Evolutionary conservation across 2,113 vertebrate species (phyloP).

Genomic region (Mandrillus leucophaeus): DNA sequence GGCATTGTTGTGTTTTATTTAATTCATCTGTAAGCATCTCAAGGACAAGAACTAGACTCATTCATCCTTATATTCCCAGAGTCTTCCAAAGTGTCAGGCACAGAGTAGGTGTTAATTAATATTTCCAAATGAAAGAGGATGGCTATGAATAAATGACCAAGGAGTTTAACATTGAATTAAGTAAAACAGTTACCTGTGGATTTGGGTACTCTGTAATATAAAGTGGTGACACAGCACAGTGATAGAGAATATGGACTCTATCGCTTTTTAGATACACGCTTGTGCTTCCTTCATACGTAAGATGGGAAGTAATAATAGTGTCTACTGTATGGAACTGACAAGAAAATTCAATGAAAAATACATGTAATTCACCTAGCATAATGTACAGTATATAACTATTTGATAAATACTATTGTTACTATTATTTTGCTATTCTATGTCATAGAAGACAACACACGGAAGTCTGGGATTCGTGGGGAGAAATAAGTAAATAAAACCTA

Average conservation of each 20-base stretch:
- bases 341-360: neutral
- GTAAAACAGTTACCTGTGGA: neutral
- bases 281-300: neutral
- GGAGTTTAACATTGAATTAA: neutral
- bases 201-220: neutral
- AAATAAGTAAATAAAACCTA: neutral
- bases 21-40: neutral
- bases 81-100: neutral
- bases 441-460: neutral
- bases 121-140: neutral
- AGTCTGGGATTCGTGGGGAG: neutral
- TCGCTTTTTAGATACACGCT: neutral
- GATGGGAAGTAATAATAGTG: neutral
- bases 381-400: accelerated
- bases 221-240: neutral
- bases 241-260: neutral
- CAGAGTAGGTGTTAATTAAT: neutral
- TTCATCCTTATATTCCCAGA: neutral
- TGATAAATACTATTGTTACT: neutral
- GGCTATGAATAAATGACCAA: neutral
- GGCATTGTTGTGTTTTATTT: neutral
- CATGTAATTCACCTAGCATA: neutral
- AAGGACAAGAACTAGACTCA: neutral
- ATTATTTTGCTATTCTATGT: neutral
- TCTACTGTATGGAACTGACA: neutral